Evolutionary conservation across 1,140 invertebrate species (phyloP), one percentile per base, ranked within the genome.

Genomic region (Ladona fulva): DNA sequence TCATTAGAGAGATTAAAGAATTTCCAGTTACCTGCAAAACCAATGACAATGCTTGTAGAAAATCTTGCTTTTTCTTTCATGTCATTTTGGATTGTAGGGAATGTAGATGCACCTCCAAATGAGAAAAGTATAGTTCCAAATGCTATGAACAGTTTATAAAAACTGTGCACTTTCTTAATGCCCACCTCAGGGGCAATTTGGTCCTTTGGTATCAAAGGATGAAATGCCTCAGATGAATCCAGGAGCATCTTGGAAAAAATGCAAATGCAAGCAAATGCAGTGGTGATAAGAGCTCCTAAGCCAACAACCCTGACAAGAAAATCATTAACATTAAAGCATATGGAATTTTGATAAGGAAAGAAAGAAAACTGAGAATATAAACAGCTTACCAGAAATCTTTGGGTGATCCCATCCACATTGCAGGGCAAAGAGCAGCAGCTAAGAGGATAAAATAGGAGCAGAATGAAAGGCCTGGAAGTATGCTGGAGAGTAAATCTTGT

Each of bases 61-160:
- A 91, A 91, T 80, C 89, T 83, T 0, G 82, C 82, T 79, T 87
- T 88, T 76, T 91, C 85, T 24, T 84, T 83, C 90, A 91, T 91
- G 80, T 92, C 91, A 80, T 92, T 91, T 81, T 92, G 91, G 44
- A 92, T 90, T 0, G 90, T 91, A 12, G 91, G 91, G 84, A 92
- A 92, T 0, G 90, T 88, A 10, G 90, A 89, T 0, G 89, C 89
- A 19, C 91, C 91, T 0, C 90, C 91, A 82, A 90, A 92, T 0
- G 89, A 86, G 80, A 92, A 92, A 81, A 91, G 83, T 76, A 92
- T 88, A 10, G 89, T 88, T 6, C 90, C 91, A 79, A 90, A 89
- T 0, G 89, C 86, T 3, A 91, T 80, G 81, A 90, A 91, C 83
- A 91, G 91, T 78, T 88, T 80, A 10, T 16, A 59, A 24, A 84